Evolutionary conservation across 2,888 invertebrate species (phyloP), one percentile per base, ranked within the genome.

Genomic region (Drosophila neoperkinsi): DNA sequence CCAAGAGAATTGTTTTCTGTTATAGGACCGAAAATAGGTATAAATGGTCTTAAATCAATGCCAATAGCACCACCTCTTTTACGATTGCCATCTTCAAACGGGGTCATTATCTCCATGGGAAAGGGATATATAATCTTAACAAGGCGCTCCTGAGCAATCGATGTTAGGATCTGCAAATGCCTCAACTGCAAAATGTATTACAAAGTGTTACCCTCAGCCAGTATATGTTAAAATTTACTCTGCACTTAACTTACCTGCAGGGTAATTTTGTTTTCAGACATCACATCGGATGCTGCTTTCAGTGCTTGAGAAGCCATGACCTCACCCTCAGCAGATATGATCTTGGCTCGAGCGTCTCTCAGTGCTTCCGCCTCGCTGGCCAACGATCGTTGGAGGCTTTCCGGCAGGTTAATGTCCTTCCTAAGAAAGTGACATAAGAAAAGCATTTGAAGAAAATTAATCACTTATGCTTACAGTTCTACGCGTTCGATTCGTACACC

Each of bases 251-350:
- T 52, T 76, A 90, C 91, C 81, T 91, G 91, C 5, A 91, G 62
- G 5, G 91, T 77, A 30, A 91, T 88, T 41, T 82, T 86, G 73
- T 91, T 91, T 34, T 67, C 21, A 0, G 81, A 49, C 84, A 91
- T 91, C 18, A 91, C 80, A 79, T 91, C 91, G 1, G 91, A 91
- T 0, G 91, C 91, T 31, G 88, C 86, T n/a, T 86, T 91, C 0
- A 91, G 62, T 0, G 90, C 82, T 50, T 56, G 65, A 0, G 91
- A 90, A 0, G 91, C 91, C 62, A 64, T 83, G 0, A 28, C 28
- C 28, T 28, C 28, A 28, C 28, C 28, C 28, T 28, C 28, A 28
- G 28, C 28, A 28, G 28, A 28, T 28, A 28, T 28, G 28, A 28
- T 28, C 28, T 28, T 28, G 28, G 28, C 28, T 28, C 28, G 28